Evolutionary conservation across 1,140 invertebrate genomes (phyloP).

Genomic region (Oncopeltus fasciatus): DNA sequence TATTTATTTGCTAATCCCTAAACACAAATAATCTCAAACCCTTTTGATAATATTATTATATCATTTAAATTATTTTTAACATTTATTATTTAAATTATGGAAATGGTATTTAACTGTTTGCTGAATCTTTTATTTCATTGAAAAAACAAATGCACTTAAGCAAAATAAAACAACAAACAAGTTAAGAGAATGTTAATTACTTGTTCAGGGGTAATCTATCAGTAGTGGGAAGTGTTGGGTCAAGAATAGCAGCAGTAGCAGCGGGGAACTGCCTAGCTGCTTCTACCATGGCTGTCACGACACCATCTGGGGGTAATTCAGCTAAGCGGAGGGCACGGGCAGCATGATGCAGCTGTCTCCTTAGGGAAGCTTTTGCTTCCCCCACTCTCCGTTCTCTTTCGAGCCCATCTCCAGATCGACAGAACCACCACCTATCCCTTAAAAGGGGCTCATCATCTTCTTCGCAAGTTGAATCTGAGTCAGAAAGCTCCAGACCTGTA

Average conservation of each 20-base stretch:
- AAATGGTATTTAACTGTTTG: too few relatives aligned
- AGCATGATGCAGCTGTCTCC: constrained; percentile 17
- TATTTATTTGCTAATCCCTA: too few relatives aligned
- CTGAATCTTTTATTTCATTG: too few relatives aligned
- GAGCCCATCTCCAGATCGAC: constrained; percentile 11
- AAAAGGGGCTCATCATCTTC: constrained; percentile 13
- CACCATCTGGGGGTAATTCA: constrained; percentile 6
- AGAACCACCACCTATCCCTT: constrained; percentile 24
- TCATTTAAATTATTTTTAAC: too few relatives aligned
- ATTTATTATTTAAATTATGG: too few relatives aligned
- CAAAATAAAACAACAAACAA: too few relatives aligned
- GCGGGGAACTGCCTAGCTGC: constrained; percentile 19
- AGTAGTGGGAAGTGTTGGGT: constrained; percentile 22
- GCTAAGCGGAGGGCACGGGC: constrained; percentile 3
- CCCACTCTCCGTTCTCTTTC: constrained; percentile 14
- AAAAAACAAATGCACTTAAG: too few relatives aligned
- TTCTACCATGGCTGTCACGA: constrained; percentile 15
- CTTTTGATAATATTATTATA: too few relatives aligned
- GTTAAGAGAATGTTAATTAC: too few relatives aligned
- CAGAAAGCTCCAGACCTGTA: constrained; percentile 22
- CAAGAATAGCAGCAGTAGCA: constrained; percentile 18
- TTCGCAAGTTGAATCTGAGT: constrained; percentile 22
- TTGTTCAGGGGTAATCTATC: too few relatives aligned
- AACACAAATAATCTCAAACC: too few relatives aligned
- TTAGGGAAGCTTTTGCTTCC: constrained; percentile 12